Percentiles rank a stretch among this genome's conserved stretches.
Conservation (phyloP, 2,797 vertebrate genomes). For the Esox lucius region DNA sequence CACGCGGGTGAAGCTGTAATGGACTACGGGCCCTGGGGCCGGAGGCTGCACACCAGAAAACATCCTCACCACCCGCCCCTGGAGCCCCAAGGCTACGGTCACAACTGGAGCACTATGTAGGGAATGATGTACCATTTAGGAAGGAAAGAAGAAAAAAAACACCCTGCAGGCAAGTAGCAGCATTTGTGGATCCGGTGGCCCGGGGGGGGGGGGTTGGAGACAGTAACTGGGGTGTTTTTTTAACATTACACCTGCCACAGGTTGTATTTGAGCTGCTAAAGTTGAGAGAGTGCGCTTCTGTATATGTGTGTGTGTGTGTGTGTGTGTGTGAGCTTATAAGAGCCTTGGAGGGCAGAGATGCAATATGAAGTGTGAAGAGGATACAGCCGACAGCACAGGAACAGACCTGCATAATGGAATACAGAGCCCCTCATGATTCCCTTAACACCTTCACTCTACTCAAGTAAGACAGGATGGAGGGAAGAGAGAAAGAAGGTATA, state of each 20-base stretch:
- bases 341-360: slow-evolving; percentile 80
- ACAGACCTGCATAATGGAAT: slow-evolving; percentile 93
- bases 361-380: slow-evolving; percentile 97
- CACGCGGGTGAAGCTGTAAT: neutral
- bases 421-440: slow-evolving; percentile 64
- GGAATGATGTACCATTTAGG: neutral
- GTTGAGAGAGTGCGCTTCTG: slow-evolving; percentile 43
- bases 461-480: slow-evolving; percentile 73
- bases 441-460: slow-evolving; percentile 86
- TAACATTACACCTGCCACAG: slow-evolving; percentile 65
- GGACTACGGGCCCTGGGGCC: slow-evolving; percentile 39
- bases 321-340: slow-evolving; percentile 13
- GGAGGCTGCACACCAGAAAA: neutral
- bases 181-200: slow-evolving; percentile 37
- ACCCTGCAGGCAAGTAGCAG: slow-evolving; percentile 29
- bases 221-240: slow-evolving; percentile 48
- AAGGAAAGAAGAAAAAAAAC: slow-evolving; percentile 23
- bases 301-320: slow-evolving; percentile 6
- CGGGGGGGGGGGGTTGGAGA: slow-evolving; percentile 19
- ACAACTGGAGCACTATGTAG: neutral
- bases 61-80: too few relatives aligned
- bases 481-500: slow-evolving; percentile 69
- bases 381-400: slow-evolving; percentile 87
- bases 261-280: slow-evolving; percentile 51
- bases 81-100: too few relatives aligned